Conservation (phyloP, 2,113 vertebrate genomes). For the Semnornis frantzii region DNA sequence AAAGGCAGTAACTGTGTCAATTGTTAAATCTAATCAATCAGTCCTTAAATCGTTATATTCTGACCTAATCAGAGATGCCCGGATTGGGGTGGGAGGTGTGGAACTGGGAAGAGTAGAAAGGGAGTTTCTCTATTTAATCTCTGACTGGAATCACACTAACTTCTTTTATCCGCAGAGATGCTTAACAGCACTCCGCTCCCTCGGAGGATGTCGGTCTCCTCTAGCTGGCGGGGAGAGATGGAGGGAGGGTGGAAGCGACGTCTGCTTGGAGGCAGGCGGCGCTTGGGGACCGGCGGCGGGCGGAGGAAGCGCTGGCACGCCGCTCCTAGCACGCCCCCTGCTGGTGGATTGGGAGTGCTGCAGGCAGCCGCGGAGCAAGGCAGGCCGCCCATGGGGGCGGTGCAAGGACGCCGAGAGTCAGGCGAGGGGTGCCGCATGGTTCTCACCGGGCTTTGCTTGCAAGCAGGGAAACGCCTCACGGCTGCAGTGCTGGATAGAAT, state of each 20-base stretch:
- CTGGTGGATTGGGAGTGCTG: neutral
- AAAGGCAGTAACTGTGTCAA: neutral
- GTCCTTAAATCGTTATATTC: rapidly evolving
- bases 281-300: neutral
- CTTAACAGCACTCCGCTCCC: neutral
- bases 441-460: neutral
- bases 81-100: rapidly evolving
- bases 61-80: rapidly evolving
- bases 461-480: rapidly evolving
- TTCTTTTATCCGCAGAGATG: neutral
- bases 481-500: neutral
- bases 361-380: too few species aligned
- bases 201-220: neutral
- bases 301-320: neutral
- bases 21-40: too few species aligned
- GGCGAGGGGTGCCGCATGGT: too few species aligned
- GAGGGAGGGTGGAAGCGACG: too few species aligned
- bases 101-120: rapidly evolving
- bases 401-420: too few species aligned
- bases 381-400: too few species aligned
- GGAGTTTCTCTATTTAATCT: rapidly evolving
- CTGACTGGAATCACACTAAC: rapidly evolving
- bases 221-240: too few species aligned
- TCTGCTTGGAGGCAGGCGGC: too few species aligned
- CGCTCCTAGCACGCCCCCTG: slow-evolving; percentile 7